Evolutionary conservation across 2,797 vertebrate species (phyloP).

Genomic region (Choloepus didactylus): DNA sequence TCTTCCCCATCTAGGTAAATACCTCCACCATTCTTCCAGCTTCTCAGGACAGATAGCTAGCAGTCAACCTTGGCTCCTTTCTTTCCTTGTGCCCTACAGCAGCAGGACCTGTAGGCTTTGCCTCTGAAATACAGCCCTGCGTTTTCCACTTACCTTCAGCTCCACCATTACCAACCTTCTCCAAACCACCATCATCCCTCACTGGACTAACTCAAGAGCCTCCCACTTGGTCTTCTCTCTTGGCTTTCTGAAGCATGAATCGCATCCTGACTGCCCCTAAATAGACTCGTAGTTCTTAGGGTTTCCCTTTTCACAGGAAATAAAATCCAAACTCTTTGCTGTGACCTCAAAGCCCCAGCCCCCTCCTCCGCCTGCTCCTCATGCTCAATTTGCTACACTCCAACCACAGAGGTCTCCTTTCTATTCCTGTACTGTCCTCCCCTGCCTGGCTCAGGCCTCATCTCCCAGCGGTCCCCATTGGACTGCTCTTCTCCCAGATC

Average conservation of each 20-base stretch:
- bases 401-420: background rate
- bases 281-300: background rate
- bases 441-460: background rate
- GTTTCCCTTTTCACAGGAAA: background rate
- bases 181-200: background rate
- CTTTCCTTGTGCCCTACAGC: background rate
- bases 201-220: background rate
- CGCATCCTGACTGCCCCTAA: background rate
- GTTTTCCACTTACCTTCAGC: background rate
- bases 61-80: background rate
- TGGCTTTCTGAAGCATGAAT: background rate
- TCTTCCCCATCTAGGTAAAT: background rate
- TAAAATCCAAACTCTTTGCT: background rate
- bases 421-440: background rate
- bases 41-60: background rate
- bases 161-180: background rate
- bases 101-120: background rate
- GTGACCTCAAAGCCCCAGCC: background rate
- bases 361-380: fast-evolving
- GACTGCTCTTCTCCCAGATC: background rate
- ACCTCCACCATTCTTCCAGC: background rate
- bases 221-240: background rate
- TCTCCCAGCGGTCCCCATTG: background rate
- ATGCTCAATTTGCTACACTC: background rate
- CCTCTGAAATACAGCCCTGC: background rate